phyloP scores from a whole-genome alignment of 1,140 invertebrate species.

The Calephelis virginiensis region DNA sequence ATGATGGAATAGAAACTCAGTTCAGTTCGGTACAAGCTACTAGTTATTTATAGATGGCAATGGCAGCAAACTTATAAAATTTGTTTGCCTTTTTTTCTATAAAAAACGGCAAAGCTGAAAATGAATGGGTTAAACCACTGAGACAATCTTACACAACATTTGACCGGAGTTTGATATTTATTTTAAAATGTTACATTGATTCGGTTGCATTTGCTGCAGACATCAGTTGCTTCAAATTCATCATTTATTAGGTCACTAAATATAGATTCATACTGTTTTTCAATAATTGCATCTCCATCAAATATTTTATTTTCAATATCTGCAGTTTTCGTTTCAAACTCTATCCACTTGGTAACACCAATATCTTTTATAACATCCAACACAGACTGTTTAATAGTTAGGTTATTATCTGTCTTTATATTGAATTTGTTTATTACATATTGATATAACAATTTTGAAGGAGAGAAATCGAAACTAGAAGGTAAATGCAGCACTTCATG shows the following conservation, averaged over 20 bases:
- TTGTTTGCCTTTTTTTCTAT: too few relatives aligned
- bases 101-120: too few relatives aligned
- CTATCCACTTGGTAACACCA: slow-evolving; percentile 3
- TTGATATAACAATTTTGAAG: slow-evolving; percentile 38
- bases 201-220: not conserved
- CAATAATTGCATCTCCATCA: slow-evolving; percentile 25
- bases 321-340: slow-evolving; percentile 17
- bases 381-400: not conserved
- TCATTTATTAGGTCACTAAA: slow-evolving; percentile 4
- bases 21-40: too few relatives aligned
- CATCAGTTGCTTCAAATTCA: not conserved
- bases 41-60: too few relatives aligned
- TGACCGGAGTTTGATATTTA: too few relatives aligned
- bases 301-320: slow-evolving; percentile 29
- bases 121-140: too few relatives aligned
- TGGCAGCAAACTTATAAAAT: too few relatives aligned
- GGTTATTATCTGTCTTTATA: not conserved
- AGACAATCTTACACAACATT: too few relatives aligned
- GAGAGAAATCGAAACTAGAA: slow-evolving; percentile 33
- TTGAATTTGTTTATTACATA: slow-evolving; percentile 16
- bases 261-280: slow-evolving; percentile 9
- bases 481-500: slow-evolving; percentile 44
- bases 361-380: slow-evolving; percentile 1
- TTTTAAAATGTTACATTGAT: not conserved
- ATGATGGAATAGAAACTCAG: too few relatives aligned